Evolutionary conservation across 1,140 invertebrate genomes (phyloP), one percentile per base, ranked within the genome.

Genomic region (Odontomachus brunneus): DNA sequence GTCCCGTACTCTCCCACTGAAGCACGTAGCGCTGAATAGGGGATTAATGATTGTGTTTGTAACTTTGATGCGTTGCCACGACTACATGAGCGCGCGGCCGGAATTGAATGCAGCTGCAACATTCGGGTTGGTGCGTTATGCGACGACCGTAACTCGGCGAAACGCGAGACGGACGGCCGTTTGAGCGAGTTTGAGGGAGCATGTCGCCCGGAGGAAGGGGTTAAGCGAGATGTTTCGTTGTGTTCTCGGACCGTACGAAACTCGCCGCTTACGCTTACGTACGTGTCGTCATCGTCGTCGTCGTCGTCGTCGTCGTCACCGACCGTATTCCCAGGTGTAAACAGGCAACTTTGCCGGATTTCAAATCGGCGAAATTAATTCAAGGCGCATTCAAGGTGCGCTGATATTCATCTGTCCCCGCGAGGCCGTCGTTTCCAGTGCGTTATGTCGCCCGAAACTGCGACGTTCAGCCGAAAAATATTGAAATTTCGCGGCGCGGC

Each of bases 51-150:
- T 69, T 38, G 44, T 57, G 71, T 55, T 69, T 74, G 60, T 69
- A 69, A 78, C 72, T 86, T 73, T 73, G 87, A 84, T 89, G 84
- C 84, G 82, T 89, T 69, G 78, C 85, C 57, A 62, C 60, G 62
- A 76, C 66, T 60, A 69, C 67, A 76, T 53, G 76, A 44, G 3
- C 38, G 84, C 74, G 67, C 57, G 38, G 55, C 53, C 71, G 48
- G 51, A n/a, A 63, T 75, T 72, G 76, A 86, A 75, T 83, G 69
- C 80, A 74, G 71, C 48, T 74, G 75, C 55, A 71, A 66, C 51
- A 85, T 75, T 66, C 65, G 69, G 55, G 75, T n/a, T 53, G 53
- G 63, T 24, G 55, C 63, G 62, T 55, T 66, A 83, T 66, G 75
- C 69, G 33, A 17, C 60, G 73, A 80, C 63, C 81, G 78, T 83